Evolutionary conservation across 1,140 invertebrate species (phyloP), one percentile per base, ranked within the genome.

Genomic region (Heliothis subflexa): DNA sequence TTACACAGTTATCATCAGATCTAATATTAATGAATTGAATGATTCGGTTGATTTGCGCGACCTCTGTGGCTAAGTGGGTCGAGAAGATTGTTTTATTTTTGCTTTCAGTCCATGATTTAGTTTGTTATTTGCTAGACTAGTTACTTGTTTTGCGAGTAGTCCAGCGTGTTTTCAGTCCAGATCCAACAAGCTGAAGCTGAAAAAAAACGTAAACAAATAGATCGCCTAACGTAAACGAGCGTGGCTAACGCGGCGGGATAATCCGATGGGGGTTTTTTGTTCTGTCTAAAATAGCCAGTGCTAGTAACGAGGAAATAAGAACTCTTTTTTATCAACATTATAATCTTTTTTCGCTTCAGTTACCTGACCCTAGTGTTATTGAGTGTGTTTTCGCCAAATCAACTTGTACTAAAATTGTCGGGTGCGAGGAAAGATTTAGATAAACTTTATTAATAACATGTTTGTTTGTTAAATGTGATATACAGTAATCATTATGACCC

Each of bases 251-350:
- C 50, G 81, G 76, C 82, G 83, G 91, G 89, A 85, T 86, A 90
- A 87, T 87, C 91, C 91, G 78, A 74, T 86, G 89, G 90, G 89
- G 90, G 86, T 87, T 91, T 92, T 91, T 89, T 90, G 74, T 83
- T 79, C 76, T 80, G 66, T 81, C 59, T 82, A 80, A 86, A 87
- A 79, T 75, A 49, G 64, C 82, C 78, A 21, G 80, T 83, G 66
- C 80, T 81, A 78, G 83, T 78, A 40, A 82, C 73, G 76, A 87
- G 86, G 83, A 87, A 86, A 87, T 81, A 80, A 75, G 62, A 62
- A 74, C 50, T 77, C 52, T 81, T 78, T 28, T 33, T 49, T 54
- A 16, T 54, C 25, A 14, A 33, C 16, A 49, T n/a, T 45, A 21
- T 33, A 25, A 18, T 11, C 49, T n/a, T 25, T 28, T 68, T 66